Conservation (phyloP, 2,888 invertebrate species). For the Aproaerema taeniolella region DNA sequence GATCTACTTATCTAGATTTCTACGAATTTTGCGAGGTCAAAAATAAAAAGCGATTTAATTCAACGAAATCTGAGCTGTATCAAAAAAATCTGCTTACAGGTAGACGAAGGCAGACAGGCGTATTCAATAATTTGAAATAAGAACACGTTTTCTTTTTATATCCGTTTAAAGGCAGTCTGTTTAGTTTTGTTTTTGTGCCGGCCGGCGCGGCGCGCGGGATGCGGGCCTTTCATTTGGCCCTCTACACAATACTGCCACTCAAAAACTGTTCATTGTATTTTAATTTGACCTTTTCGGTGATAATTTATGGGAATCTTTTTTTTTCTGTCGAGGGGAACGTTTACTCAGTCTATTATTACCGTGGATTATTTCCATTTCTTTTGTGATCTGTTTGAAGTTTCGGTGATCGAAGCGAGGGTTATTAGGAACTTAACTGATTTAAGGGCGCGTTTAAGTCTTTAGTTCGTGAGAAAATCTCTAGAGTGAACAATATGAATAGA, state of each 20-base stretch:
- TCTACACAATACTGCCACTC: constrained; percentile 75
- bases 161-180: constrained; percentile 75
- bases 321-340: constrained; percentile 53
- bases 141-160: constrained; percentile 73
- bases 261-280: constrained; percentile 77
- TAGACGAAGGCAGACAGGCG: constrained; percentile 71
- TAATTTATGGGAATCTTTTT: constrained; percentile 73
- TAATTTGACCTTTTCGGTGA: constrained; percentile 77
- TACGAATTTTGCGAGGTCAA: constrained; percentile 19
- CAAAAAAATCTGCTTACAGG: constrained; percentile 65
- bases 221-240: constrained; percentile 71
- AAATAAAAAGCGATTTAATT: not conserved
- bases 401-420: constrained; percentile 33
- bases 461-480: constrained; percentile 5
- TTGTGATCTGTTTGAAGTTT: constrained; percentile 53
- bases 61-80: constrained; percentile 43
- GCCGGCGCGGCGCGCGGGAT: constrained; percentile 42
- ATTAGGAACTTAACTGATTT: constrained; percentile 14
- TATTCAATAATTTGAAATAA: constrained; percentile 76
- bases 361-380: constrained; percentile 61
- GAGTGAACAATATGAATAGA: constrained; percentile 1
- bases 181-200: constrained; percentile 74
- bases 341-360: constrained; percentile 70
- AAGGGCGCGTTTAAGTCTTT: constrained; percentile 1
- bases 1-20: constrained; percentile 39